A percentile compares a stretch with the other conserved stretches of the same genome.
Evolutionary conservation across 2,113 vertebrate species (phyloP).

Genomic region (Cephalopterus ornatus): DNA sequence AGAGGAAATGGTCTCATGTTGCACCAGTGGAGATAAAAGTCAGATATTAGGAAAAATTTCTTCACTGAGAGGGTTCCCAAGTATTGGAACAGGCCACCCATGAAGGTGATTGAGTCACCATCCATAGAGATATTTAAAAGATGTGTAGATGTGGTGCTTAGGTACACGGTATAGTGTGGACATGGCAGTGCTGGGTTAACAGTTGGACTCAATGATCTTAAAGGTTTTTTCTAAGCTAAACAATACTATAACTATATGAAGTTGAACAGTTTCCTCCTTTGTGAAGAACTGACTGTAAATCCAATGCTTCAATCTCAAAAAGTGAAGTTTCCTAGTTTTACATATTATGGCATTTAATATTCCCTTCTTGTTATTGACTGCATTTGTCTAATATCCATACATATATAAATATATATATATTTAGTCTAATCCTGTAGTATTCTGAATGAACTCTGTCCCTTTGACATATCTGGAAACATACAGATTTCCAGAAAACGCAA

Average conservation of each 20-base stretch:
- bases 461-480: background rate
- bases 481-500: background rate
- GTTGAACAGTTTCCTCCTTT: background rate
- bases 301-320: background rate
- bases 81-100: background rate
- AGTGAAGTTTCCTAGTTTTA: background rate
- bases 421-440: background rate
- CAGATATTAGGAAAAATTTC: background rate
- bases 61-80: background rate
- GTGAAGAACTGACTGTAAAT: background rate
- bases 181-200: background rate
- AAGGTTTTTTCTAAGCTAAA: background rate
- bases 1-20: background rate
- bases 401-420: background rate
- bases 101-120: accelerated
- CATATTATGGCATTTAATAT: background rate
- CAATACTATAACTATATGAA: background rate
- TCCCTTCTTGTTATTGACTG: background rate
- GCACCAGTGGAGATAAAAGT: too few relatives aligned
- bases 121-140: background rate
- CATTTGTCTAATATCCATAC: background rate
- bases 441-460: background rate
- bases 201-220: background rate
- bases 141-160: background rate
- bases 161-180: background rate